These are phyloP conservation scores for Cheilosia scutellata DNA, from an alignment of 2,888 invertebrate species.

Conservation along the genomic window DNA sequence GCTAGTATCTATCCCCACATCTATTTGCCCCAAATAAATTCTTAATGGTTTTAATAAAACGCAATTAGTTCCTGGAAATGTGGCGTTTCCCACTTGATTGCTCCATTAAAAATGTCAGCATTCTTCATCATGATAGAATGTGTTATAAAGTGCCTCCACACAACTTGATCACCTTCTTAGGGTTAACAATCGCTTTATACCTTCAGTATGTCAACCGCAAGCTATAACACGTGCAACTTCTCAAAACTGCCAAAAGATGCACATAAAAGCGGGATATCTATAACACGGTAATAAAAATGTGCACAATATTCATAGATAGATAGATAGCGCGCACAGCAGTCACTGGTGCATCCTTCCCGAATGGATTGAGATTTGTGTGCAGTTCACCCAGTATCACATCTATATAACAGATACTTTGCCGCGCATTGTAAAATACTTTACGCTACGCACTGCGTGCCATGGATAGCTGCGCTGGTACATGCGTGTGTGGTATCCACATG, in stretches of 20 bases:
- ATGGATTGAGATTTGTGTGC: slow-evolving; percentile 49
- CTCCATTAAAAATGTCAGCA: slow-evolving; percentile 38
- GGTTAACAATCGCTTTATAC: slow-evolving; percentile 73
- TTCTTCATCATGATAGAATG: slow-evolving; percentile 13
- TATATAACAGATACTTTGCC: slow-evolving; percentile 32
- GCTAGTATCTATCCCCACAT: too few relatives aligned
- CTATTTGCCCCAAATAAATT: slow-evolving; percentile 10
- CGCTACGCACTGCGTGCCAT: slow-evolving; percentile 33
- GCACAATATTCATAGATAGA: background rate
- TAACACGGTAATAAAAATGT: slow-evolving; percentile 67
- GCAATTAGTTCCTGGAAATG: slow-evolving; percentile 28
- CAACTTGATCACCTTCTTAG: slow-evolving; percentile 38
- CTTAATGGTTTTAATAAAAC: slow-evolving; percentile 25
- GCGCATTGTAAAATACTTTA: slow-evolving; percentile 48
- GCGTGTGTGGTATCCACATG: slow-evolving; percentile 75
- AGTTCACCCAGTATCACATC: background rate
- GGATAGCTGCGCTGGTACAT: slow-evolving; percentile 17
- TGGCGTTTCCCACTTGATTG: slow-evolving; percentile 23
- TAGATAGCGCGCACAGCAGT: background rate
- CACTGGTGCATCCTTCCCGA: background rate
- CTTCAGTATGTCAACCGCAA: slow-evolving; percentile 61
- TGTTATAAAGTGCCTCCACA: slow-evolving; percentile 1
- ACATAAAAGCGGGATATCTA: slow-evolving; percentile 60
- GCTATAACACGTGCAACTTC: slow-evolving; percentile 59
- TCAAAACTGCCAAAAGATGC: slow-evolving; percentile 51